These are phyloP conservation scores for Tarsius wallacei DNA, from an alignment of 2,797 vertebrate species.

Conservation along the genomic window DNA sequence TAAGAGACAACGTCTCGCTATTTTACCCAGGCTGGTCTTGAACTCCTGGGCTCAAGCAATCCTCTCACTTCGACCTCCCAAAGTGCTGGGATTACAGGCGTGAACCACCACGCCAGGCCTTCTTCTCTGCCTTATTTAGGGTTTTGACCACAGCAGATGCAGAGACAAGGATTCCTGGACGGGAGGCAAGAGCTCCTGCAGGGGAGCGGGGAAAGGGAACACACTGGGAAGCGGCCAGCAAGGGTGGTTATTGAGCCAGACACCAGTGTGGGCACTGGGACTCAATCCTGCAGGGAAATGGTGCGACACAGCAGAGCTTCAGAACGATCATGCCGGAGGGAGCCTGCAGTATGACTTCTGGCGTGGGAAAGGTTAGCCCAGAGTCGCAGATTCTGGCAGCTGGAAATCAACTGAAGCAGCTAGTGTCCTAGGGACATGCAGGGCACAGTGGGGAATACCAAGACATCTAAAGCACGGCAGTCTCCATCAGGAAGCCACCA, in stretches of 20 bases:
- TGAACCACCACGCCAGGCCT: background rate
- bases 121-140: background rate
- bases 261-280: background rate
- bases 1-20: too few species aligned
- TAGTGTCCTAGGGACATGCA: background rate
- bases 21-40: too few species aligned
- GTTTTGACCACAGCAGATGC: background rate
- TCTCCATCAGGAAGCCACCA: background rate
- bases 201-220: background rate
- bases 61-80: too few species aligned
- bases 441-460: background rate
- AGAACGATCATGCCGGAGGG: rapidly evolving
- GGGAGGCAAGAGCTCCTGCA: background rate
- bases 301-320: background rate
- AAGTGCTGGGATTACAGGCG: too few species aligned
- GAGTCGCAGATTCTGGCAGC: background rate
- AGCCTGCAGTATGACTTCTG: background rate
- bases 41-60: too few species aligned
- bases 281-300: background rate
- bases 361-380: background rate
- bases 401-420: background rate
- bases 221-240: background rate
- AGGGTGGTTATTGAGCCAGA: background rate
- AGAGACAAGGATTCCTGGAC: background rate
- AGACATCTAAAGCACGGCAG: background rate